These are phyloP conservation scores for Lonchura striata DNA, from an alignment of 2,113 vertebrate genomes.

Conservation along the genomic window DNA sequence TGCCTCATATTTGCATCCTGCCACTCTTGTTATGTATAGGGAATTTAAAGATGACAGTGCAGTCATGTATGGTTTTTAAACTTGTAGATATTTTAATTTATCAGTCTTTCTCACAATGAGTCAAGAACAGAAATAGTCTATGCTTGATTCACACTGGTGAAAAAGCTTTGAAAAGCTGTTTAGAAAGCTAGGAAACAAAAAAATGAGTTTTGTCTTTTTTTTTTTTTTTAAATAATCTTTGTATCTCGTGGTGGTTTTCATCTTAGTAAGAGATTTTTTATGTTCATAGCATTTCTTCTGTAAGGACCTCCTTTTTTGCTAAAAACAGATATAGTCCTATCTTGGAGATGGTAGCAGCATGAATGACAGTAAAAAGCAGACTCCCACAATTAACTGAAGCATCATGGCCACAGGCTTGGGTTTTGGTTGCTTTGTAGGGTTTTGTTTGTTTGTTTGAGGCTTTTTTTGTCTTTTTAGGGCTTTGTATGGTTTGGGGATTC, in stretches of 20 bases:
- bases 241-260: neutral
- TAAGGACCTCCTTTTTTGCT: neutral
- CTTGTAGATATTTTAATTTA: neutral
- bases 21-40: neutral
- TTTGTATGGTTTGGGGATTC: neutral
- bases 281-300: neutral
- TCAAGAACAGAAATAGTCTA: neutral
- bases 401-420: fast-evolving
- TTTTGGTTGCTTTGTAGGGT: fast-evolving
- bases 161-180: neutral
- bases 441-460: too few relatives aligned
- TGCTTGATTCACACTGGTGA: neutral
- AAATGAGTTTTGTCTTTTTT: neutral
- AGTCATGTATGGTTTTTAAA: neutral
- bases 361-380: neutral
- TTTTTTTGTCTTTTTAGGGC: neutral
- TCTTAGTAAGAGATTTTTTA: neutral
- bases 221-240: neutral
- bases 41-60: neutral
- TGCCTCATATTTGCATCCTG: constrained; percentile 28
- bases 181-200: neutral
- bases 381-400: neutral
- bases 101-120: neutral
- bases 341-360: neutral
- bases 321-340: neutral